Base-by-base conservation (phyloP, 2,113 vertebrate genomes). In the Psittacara wagleri region DNA sequence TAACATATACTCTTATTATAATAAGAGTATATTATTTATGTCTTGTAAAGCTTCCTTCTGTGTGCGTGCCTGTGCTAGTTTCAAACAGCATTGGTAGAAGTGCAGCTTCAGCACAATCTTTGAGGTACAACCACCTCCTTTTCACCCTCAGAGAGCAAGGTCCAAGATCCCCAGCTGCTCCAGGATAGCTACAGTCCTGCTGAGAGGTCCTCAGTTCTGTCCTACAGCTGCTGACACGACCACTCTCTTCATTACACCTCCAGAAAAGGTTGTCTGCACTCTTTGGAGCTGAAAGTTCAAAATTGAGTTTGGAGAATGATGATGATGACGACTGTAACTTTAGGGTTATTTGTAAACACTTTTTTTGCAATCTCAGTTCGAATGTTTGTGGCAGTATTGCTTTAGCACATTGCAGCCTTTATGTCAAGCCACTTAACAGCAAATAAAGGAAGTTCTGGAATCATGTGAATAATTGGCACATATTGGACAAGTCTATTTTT, bases 201-300 rank as follows among this genome's bases (percentile, higher is more conserved):
- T 28, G 33, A 52, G 33, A 74, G 46, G 11, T 61, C 11, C 24
- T 61, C 11, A 6, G 20, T 9, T 88, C 57, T 72, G 18, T 12
- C 43, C 23, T 52, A 43, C 10, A 68, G 20, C 23, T 39, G 27
- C 23, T 0, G 0, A 9, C 1, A 2, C 13, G 70, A 54, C 7
- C 17, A 52, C 23, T 82, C 23, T 57, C 43, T 33, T 78, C 18
- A 17, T 10, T 9, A 6, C 46, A 27, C 57, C 33, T 51, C 9
- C 3, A 54, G 41, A 33, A 43, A 80, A 29, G 11, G 33, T 22
- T 78, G 41, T 24, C 24, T 82, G 28, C 37, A 27, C 8, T 19
- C 5, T 62, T 73, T 22, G 24, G n/a, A 75, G 19, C 1, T n/a
- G 31, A 25, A 64, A 19, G 48, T 61, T 69, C 35, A 64, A 35